Evolutionary conservation across 2,113 vertebrate genomes (phyloP).

Genomic region (Gadus macrocephalus): DNA sequence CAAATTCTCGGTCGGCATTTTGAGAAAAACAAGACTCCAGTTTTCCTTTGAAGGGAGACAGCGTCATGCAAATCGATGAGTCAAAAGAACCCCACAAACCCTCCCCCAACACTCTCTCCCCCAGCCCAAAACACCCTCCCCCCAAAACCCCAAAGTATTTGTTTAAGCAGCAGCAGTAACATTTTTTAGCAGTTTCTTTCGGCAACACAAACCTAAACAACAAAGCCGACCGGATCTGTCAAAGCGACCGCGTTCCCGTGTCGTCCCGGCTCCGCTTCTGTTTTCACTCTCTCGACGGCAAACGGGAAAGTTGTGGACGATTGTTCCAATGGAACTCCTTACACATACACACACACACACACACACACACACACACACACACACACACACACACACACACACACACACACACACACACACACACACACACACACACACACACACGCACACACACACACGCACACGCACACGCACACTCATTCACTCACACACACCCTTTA

Average conservation of each 20-base stretch:
- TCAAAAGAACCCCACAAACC: conserved; percentile 34
- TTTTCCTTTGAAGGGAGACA: conserved; percentile 30
- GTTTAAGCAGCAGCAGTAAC: conserved; percentile 27
- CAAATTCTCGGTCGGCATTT: conserved; percentile 29
- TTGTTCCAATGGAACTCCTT: too few species aligned
- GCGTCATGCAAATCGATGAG: conserved; percentile 55
- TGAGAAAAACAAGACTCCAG: conserved; percentile 42
- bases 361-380: background rate
- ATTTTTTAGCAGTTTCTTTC: conserved; percentile 38
- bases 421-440: background rate
- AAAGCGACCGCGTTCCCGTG: too few species aligned
- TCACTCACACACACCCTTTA: background rate
- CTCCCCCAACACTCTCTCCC: background rate
- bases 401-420: background rate
- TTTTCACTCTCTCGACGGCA: too few species aligned
- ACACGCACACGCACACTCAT: background rate
- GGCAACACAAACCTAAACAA: conserved; percentile 17
- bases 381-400: background rate
- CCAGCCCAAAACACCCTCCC: background rate
- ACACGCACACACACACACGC: background rate
- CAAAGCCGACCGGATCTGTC: background rate
- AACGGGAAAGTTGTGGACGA: too few species aligned
- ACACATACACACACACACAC: background rate
- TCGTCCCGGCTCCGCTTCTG: too few species aligned
- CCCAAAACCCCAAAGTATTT: background rate